Evolutionary conservation across 2,113 vertebrate species (phyloP).

Genomic region (Geococcyx californianus): DNA sequence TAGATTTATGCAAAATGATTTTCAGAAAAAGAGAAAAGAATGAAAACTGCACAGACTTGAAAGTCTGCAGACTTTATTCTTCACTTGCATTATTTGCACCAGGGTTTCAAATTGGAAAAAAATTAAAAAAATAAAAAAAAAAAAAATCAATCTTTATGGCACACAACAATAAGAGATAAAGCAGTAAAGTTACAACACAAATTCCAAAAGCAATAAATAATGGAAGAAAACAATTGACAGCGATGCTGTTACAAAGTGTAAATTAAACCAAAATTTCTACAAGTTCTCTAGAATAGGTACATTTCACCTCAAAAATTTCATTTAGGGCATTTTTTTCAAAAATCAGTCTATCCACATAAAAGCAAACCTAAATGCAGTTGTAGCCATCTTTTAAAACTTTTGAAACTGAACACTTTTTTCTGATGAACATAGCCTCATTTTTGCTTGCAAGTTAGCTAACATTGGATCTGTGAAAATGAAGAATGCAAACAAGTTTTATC

Average conservation of each 20-base stretch:
- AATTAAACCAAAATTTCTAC: constrained; percentile 17
- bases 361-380: not conserved
- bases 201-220: constrained; percentile 41
- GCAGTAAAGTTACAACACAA: constrained; percentile 44
- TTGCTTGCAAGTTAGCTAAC: not conserved
- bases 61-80: constrained; percentile 35
- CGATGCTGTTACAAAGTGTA: not conserved
- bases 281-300: not conserved
- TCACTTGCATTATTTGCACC: constrained; percentile 24
- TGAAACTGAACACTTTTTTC: not conserved
- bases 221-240: constrained; percentile 34
- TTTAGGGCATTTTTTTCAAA: not conserved
- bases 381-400: not conserved
- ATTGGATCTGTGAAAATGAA: not conserved
- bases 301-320: constrained; percentile 1
- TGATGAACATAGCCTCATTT: not conserved
- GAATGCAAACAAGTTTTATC: not conserved
- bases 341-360: not conserved
- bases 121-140: not conserved
- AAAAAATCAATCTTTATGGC: constrained; percentile 19
- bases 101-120: not conserved
- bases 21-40: not conserved
- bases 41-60: not conserved
- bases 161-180: constrained; percentile 48
- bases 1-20: not conserved